Evolutionary conservation across 2,797 vertebrate genomes (phyloP).

Genomic region (Typhlichthys eigenmanni): DNA sequence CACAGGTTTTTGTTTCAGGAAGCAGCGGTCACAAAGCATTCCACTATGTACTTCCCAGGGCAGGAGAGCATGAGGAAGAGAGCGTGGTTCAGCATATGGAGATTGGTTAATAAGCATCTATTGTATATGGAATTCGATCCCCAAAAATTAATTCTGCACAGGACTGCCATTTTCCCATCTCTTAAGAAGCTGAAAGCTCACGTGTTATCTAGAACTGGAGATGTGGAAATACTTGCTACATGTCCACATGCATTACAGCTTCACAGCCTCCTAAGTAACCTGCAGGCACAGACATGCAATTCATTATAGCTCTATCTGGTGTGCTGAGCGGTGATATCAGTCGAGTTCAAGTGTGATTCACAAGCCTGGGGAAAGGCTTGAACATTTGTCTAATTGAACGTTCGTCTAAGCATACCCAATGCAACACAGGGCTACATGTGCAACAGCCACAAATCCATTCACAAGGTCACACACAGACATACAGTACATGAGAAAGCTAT

Average conservation of each 20-base stretch:
- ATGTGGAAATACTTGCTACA: not conserved
- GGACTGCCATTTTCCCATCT: conserved; percentile 1
- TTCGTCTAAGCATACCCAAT: no score
- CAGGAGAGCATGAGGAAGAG: not conserved
- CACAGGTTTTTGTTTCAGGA: conserved; percentile 37
- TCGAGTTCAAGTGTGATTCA: conserved; percentile 15
- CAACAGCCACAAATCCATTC: conserved; percentile 10
- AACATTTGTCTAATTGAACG: conserved; percentile 36
- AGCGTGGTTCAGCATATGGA: not conserved
- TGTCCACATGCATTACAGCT: conserved; percentile 16
- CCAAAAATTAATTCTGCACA: conserved; percentile 3
- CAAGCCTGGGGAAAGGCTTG: conserved; percentile 17
- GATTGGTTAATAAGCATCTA: conserved; percentile 14
- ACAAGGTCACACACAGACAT: conserved; percentile 8
- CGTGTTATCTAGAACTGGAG: not conserved
- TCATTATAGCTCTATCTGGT: not conserved
- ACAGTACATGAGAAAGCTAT: conserved; percentile 15
- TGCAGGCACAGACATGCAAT: not conserved
- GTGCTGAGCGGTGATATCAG: conserved; percentile 1
- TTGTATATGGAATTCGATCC: not conserved
- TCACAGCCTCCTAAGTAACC: conserved; percentile 26
- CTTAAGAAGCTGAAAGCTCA: conserved; percentile 4
- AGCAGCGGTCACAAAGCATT: conserved; percentile 22
- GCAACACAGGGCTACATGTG: conserved; percentile 16
- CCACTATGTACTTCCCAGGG: conserved; percentile 7